These are phyloP conservation scores for Gymnothorax reevesii DNA, from an alignment of 2,797 vertebrate genomes.

Conservation along the genomic window DNA sequence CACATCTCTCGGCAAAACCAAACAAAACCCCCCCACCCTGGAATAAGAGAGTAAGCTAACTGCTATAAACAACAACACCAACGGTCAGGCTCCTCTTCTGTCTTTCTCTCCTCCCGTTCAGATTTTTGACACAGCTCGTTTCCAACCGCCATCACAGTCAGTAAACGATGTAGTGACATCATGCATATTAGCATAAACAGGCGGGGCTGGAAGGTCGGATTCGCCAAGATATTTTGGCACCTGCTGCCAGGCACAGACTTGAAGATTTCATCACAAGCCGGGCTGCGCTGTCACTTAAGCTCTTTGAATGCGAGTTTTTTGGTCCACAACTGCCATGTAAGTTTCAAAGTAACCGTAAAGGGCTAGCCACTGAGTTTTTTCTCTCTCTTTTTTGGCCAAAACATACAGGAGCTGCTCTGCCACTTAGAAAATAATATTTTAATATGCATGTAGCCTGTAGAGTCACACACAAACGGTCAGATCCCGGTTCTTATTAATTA, in stretches of 20 bases:
- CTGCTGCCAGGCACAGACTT: not conserved
- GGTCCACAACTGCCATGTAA: not conserved
- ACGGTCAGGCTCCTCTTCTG: slow-evolving; percentile 40
- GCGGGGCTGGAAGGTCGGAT: not conserved
- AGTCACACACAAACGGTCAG: not conserved
- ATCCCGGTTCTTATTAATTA: not conserved
- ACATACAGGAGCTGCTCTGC: not conserved
- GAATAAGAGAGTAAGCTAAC: slow-evolving; percentile 51
- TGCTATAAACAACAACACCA: not conserved
- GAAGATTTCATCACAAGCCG: not conserved
- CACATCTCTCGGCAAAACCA: not conserved
- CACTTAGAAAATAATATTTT: slow-evolving; percentile 7
- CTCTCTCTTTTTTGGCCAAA: not conserved
- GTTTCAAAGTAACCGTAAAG: not conserved
- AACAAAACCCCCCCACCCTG: slow-evolving; percentile 38
- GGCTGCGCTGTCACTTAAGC: not conserved
- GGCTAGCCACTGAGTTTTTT: not conserved
- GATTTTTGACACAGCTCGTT: slow-evolving; percentile 57
- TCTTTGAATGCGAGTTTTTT: not conserved
- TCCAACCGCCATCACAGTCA: slow-evolving; percentile 66
- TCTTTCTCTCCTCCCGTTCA: slow-evolving; percentile 67
- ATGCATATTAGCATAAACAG: slow-evolving; percentile 41
- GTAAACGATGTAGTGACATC: slow-evolving; percentile 68
- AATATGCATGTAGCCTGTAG: not conserved
- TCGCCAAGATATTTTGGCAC: not conserved